phyloP scores from a whole-genome alignment of 2,113 vertebrate genomes.

The Channa argus region DNA sequence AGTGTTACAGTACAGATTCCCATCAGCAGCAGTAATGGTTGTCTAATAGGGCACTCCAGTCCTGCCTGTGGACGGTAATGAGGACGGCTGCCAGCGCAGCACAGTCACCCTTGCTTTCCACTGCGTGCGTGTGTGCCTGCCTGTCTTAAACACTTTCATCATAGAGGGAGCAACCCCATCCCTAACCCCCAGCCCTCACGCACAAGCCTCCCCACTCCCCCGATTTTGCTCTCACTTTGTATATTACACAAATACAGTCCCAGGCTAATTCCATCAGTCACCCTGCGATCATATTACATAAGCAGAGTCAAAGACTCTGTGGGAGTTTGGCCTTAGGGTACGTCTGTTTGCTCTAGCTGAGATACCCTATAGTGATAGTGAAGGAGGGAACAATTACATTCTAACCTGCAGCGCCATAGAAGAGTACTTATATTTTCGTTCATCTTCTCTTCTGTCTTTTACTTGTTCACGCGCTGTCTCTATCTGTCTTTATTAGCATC shows the following conservation, averaged over 20 bases:
- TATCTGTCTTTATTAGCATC: conserved; percentile 82
- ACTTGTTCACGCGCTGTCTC: conserved; percentile 45
- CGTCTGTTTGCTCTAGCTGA: conserved; percentile 68
- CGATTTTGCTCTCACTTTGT: conserved; percentile 39
- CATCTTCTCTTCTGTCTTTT: conserved; percentile 68
- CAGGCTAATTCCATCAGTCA: conserved; percentile 68
- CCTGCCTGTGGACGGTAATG: conserved; percentile 64
- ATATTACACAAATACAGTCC: conserved; percentile 52
- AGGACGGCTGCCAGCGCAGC: conserved; percentile 62
- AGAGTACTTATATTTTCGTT: conserved; percentile 61
- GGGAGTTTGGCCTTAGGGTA: conserved; percentile 68
- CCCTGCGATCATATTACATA: conserved; percentile 71
- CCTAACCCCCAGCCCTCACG: background rate
- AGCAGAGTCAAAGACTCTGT: conserved; percentile 62
- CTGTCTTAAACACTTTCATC: conserved; percentile 45
- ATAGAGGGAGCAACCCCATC: conserved; percentile 2
- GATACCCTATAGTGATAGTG: conserved; percentile 74
- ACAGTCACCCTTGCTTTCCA: conserved; percentile 47
- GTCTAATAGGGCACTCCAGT: conserved; percentile 65
- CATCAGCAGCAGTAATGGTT: conserved; percentile 68
- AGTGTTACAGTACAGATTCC: conserved; percentile 62
- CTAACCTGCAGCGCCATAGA: conserved; percentile 68
- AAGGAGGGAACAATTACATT: conserved; percentile 77
- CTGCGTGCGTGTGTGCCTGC: conserved; percentile 5
- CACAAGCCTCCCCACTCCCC: background rate